These are phyloP conservation scores for Holothuria glaberrima DNA, from an alignment of 35 echinoderm and acorn worm genomes.

Conservation along the genomic window DNA sequence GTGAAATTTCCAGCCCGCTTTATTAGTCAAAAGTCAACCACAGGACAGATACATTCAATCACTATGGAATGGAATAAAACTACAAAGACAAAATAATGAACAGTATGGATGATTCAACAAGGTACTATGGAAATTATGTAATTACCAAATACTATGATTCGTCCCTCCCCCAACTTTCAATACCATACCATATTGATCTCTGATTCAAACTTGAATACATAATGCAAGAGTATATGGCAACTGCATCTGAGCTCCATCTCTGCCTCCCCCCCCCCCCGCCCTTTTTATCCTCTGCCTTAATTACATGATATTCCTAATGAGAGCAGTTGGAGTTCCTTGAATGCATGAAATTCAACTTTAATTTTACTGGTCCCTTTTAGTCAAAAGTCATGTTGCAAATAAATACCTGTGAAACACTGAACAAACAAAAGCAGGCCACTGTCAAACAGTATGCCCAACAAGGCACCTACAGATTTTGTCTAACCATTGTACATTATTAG, in stretches of 20 bases:
- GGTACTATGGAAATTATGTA: not conserved
- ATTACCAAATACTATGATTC: not conserved
- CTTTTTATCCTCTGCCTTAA: not conserved
- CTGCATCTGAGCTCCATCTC: not conserved
- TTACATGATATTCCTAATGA: slow-evolving; percentile 9
- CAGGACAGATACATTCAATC: not conserved
- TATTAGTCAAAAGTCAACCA: slow-evolving; percentile 22
- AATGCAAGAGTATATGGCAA: not conserved
- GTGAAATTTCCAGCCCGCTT: not conserved
- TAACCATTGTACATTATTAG: not conserved
- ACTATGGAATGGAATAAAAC: slow-evolving; percentile 13
- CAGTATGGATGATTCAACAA: slow-evolving; percentile 12
- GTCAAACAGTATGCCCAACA: not conserved
- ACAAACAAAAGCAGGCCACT: not conserved
- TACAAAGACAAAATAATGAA: slow-evolving; percentile 23
- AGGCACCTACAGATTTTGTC: slow-evolving; percentile 6
- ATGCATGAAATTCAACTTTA: slow-evolving; percentile 11
- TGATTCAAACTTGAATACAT: slow-evolving; percentile 3
- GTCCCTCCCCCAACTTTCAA: not conserved
- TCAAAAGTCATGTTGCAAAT: slow-evolving; percentile 14
- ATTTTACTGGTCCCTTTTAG: not conserved
- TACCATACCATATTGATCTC: not conserved
- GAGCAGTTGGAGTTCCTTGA: slow-evolving; percentile 18
- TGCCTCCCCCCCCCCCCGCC: not conserved
- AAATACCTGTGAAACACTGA: slow-evolving; percentile 12